Conservation (phyloP, 2,797 vertebrate species). For the Halcyon badia region DNA sequence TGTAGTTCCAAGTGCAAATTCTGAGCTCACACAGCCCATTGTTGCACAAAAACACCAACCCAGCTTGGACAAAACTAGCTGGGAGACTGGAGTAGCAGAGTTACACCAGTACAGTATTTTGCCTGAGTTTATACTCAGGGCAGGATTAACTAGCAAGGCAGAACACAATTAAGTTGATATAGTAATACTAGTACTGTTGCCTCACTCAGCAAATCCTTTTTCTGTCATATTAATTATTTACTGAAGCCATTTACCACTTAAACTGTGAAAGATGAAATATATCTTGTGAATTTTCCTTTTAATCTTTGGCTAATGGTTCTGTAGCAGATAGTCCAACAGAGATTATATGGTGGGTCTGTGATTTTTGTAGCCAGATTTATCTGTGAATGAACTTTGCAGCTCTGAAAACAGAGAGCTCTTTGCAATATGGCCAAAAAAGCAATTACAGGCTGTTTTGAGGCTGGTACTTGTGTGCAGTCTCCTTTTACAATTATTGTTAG, state of each 20-base stretch:
- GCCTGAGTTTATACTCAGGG: not conserved
- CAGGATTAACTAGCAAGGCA: not conserved
- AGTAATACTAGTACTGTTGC: not conserved
- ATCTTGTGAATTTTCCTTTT: not conserved
- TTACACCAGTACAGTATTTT: not conserved
- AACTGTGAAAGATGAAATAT: constrained; percentile 18
- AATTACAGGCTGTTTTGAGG: not conserved
- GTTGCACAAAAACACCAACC: not conserved
- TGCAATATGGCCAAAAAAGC: not conserved
- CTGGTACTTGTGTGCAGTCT: not conserved
- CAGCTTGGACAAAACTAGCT: not conserved
- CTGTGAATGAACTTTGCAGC: not conserved
- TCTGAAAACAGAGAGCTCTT: not conserved
- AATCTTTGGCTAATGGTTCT: not conserved
- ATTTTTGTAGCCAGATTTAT: not conserved
- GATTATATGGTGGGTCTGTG: not conserved
- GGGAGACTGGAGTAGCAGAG: rapidly evolving
- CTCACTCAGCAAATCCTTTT: not conserved
- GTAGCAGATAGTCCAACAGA: not conserved
- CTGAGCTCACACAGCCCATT: not conserved
- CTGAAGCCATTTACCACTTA: not conserved
- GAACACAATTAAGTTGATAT: not conserved
- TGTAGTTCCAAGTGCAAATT: too few relatives aligned
- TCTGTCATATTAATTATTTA: not conserved
- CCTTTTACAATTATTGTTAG: not conserved